Percentiles rank a stretch among this genome's conserved stretches.
Conservation (phyloP, 2,113 vertebrate genomes). For the Ceratotherium simum region DNA sequence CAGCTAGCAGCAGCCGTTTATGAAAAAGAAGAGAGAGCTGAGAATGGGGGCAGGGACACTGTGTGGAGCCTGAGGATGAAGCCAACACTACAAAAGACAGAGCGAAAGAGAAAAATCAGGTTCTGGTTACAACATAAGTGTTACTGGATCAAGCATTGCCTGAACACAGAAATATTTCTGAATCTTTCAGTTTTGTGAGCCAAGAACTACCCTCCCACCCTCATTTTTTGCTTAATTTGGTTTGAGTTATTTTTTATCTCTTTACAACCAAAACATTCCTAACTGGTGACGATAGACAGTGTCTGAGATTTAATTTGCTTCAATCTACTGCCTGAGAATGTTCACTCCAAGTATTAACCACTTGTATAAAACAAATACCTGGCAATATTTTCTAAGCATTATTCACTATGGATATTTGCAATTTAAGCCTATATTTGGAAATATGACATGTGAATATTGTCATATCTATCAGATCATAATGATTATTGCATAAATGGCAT, state of each 20-base stretch:
- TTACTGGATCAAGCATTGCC: not conserved
- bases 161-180: not conserved
- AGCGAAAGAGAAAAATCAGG: not conserved
- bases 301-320: slow-evolving; percentile 17
- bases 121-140: not conserved
- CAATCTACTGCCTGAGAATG: slow-evolving; percentile 3
- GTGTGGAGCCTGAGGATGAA: not conserved
- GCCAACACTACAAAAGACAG: not conserved
- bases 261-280: not conserved
- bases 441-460: not conserved
- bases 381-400: not conserved
- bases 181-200: not conserved
- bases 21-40: not conserved
- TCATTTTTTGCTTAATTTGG: slow-evolving; percentile 4
- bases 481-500: not conserved
- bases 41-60: not conserved
- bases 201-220: not conserved
- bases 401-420: not conserved
- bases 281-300: not conserved
- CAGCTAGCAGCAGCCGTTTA: not conserved
- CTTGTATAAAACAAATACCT: not conserved
- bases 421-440: not conserved
- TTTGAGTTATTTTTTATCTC: not conserved
- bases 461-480: not conserved
- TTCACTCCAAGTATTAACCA: not conserved